Base-by-base conservation (phyloP, 1,140 invertebrate species). In the Magallana ariakensis region DNA sequence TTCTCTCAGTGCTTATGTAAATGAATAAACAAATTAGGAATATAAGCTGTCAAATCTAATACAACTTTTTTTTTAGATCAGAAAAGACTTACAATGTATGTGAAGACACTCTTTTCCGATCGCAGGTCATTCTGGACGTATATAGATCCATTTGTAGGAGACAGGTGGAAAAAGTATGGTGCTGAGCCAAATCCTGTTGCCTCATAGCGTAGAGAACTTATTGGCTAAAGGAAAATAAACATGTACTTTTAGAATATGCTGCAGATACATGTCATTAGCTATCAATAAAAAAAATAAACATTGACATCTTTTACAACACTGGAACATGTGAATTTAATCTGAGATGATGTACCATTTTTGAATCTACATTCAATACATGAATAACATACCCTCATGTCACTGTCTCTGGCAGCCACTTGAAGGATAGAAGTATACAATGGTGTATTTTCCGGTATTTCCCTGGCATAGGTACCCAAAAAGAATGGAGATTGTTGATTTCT, bases 391-490 rank as follows among this genome's bases (percentile, higher is more conserved):
- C 66, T 83, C 19, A 89, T 11, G 62, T 92, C 91, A 57, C 1
- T 9, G 87, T 92, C 91, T n/a, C 11, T 26, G 56, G 91, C 91
- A 22, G 86, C 66, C 2, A 91, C 83, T 46, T 87, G 86, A 13
- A 87, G 54, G 10, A 92, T 22, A 54, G 83, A 83, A 57, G 26
- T 70, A 1, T 81, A 56, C 13, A 90, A 46, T 22, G 88, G 16
- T 9, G 81, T 54, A 26, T 88, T 90, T 55, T 92, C 91, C 81
- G 89, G 86, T 8, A 92, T 83, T 9, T n/a, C 54, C 1, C 57
- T 16, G 7, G 53, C 57, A 93, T 98, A 98, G 1, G 96, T 96
- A 90, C 97, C 96, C 87, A 33, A 56, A 81, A 93, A 91, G 3
- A 80, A n/a, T 57, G 92, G 92, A 16, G 87, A n/a, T 9, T 83